These are phyloP conservation scores for Haemorhous mexicanus DNA, from an alignment of 2,113 vertebrate species.

Conservation along the genomic window DNA sequence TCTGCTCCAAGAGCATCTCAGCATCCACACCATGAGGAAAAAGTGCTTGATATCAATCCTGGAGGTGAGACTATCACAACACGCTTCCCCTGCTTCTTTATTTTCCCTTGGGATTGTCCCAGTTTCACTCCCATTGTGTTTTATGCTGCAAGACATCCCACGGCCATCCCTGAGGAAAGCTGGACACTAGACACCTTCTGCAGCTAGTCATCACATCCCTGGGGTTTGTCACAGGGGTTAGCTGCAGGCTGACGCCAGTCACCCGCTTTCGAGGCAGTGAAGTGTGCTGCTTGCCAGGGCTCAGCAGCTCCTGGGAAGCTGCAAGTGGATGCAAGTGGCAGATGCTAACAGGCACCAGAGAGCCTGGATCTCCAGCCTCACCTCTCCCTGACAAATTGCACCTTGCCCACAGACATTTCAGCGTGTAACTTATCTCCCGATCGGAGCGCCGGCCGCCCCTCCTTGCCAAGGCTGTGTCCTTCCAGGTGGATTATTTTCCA, in stretches of 20 bases:
- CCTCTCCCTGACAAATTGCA: constrained; percentile 51
- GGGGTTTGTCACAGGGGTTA: constrained; percentile 23
- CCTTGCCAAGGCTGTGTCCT: neutral
- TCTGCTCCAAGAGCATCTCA: neutral
- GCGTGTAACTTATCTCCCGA: constrained; percentile 12
- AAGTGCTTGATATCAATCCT: neutral
- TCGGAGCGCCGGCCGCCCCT: neutral
- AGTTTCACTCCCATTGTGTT: neutral
- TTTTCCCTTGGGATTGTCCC: neutral
- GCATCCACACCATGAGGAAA: neutral
- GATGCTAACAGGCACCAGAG: constrained; percentile 27
- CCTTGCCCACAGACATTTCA: neutral
- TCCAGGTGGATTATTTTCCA: constrained; percentile 70
- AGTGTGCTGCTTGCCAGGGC: constrained; percentile 14
- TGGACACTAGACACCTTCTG: constrained; percentile 33
- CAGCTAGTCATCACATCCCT: constrained; percentile 46
- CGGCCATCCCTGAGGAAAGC: constrained; percentile 9
- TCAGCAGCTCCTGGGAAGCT: neutral
- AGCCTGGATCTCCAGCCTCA: neutral
- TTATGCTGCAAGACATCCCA: neutral
- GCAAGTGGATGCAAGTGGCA: constrained; percentile 31
- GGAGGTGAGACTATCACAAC: neutral
- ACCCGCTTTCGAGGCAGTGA: neutral
- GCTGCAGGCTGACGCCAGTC: constrained; percentile 24
- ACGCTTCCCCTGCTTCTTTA: neutral